Evolutionary conservation across 37 sponge, comb jelly and placozoan species (phyloP).

Genomic region (Diacarnus erythraeanus): DNA sequence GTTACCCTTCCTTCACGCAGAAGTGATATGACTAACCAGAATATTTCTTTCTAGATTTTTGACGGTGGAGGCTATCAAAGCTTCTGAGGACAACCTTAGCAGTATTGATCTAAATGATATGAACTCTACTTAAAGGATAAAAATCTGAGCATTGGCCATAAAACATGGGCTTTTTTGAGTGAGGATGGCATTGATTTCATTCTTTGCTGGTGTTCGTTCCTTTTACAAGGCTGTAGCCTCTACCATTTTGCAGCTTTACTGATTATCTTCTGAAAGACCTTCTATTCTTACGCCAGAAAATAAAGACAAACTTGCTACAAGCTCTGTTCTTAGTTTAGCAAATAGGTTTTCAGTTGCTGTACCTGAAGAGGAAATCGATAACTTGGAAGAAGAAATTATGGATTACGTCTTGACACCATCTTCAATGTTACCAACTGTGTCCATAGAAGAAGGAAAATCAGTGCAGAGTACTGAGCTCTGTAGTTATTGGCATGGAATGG

Average conservation of each 20-base stretch:
- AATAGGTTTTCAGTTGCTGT: slow-evolving; percentile 3
- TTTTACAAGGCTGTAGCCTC: no score
- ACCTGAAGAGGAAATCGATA: slow-evolving; percentile 6
- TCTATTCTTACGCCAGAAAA: slow-evolving; percentile 1
- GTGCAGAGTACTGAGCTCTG: not conserved
- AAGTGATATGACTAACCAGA: no score
- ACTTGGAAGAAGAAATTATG: slow-evolving; percentile 13
- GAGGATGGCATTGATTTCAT: no score
- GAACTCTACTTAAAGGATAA: no score
- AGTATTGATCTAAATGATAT: no score
- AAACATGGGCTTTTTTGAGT: no score
- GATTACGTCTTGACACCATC: slow-evolving; percentile 15
- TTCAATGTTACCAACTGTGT: not conserved
- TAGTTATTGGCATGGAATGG: slow-evolving; percentile 10
- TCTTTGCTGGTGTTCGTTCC: no score
- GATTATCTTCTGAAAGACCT: slow-evolving; percentile 13
- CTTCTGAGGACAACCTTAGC: no score
- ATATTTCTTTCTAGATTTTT: no score
- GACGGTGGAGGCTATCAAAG: no score
- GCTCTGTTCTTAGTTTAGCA: not conserved
- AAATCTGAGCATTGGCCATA: no score
- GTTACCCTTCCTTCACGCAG: no score
- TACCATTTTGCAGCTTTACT: slow-evolving; percentile 8
- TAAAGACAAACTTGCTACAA: not conserved
- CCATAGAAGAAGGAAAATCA: not conserved